Evolutionary conservation across 2,888 invertebrate species (phyloP), one percentile per base, ranked within the genome.

Genomic region (Sympetrum striolatum): DNA sequence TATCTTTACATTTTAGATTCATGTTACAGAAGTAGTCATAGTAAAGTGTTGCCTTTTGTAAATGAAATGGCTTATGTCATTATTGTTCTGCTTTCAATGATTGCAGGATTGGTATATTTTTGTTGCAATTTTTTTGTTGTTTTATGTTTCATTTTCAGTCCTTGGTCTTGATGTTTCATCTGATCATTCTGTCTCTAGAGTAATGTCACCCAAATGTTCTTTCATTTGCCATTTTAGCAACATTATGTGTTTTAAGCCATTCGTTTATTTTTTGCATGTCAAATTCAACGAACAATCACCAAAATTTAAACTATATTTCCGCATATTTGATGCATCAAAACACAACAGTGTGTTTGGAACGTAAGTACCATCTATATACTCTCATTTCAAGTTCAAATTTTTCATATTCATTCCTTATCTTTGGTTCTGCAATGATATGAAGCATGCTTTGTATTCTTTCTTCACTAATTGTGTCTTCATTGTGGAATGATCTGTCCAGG

Each of bases 231-330:
- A 39, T 31, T 73, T 0, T 22, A 53, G n/a, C 12, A 14, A 73
- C 73, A 25, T 31, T 80, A 48, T 31, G 44, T 81, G 53, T 90
- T 73, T 53, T 81, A 90, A 31, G 86, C 73, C 6, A 22, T 82
- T 15, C 18, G 44, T 58, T 86, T 18, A 73, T n/a, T 48, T 37
- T 81, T 90, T 90, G 35, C 31, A 80, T 80, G 80, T 80, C 39
- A 80, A 39, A 35, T n/a, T n/a, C 80, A 80, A 44, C 44, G 44
- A 80, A 90, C 53, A 60, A 35, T 73, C 64, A 25, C 73, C 90
- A 90, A 90, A 18, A 64, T 64, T 80, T 91, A 22, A 31, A 35
- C 18, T 25, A 25, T 73, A 82, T 80, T 53, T 92, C 31, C 5
- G 37, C 48, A 91, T 44, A 25, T 35, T 35, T 60, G 48, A 80